Base-by-base conservation (phyloP, 2,888 invertebrate genomes). In the Mythimna impura region DNA sequence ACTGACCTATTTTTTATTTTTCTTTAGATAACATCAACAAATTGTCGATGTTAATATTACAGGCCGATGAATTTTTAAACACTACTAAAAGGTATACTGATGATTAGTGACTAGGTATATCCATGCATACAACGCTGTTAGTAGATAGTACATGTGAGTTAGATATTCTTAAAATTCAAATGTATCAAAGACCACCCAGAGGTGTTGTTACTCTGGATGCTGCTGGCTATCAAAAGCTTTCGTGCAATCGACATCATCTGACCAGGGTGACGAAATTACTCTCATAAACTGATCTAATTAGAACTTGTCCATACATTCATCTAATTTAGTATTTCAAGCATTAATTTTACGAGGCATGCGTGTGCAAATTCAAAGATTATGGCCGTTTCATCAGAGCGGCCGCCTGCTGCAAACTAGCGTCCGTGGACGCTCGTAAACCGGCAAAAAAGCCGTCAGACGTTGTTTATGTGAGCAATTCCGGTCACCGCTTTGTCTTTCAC, bases 391-490 rank as follows among this genome's bases (percentile, higher is more conserved):
- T 83, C 69, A 79, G 68, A 75, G 66, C 78, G 60, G 76, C 74
- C 68, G 84, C 76, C 79, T 84, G 82, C 81, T 71, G 78, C 84
- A 84, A 75, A 77, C 64, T 75, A 80, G 77, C 73, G 71, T 52
- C 67, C 71, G 78, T 79, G 84, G 85, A 77, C 85, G 89, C 81
- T 91, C 93, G 87, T 93, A 95, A 95, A 95, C 89, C 81, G 81
- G 91, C 93, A 93, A 95, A 95, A 94, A 93, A 92, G 92, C 95
- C 95, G 95, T 94, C 95, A 93, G 91, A 93, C 87, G 88, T 94
- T 94, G 94, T 96, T 95, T 96, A 95, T 95, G 95, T 89, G 91
- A 92, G 90, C 89, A 88, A 94, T 94, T 93, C 94, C 94, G 94
- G 93, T 91, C 93, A 91, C 83, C 86, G 93, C 95, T 96, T 96